Evolutionary conservation across 2,888 invertebrate genomes (phyloP).

Genomic region (Campaea margaritaria): DNA sequence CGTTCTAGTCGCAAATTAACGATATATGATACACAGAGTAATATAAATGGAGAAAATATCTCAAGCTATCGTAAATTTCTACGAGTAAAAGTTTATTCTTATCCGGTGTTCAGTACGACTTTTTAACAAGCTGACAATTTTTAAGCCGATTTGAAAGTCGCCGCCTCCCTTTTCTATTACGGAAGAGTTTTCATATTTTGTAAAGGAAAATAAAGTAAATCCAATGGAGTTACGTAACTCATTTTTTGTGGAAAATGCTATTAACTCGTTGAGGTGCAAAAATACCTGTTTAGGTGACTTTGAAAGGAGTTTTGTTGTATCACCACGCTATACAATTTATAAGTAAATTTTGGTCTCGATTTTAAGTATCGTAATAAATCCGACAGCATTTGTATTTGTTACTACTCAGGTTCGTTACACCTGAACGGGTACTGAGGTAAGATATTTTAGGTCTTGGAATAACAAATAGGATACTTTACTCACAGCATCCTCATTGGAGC

Average conservation of each 20-base stretch:
- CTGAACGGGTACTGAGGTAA: too few relatives aligned
- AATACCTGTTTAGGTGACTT: slow-evolving; percentile 11
- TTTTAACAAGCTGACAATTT: slow-evolving; percentile 38
- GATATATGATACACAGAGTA: neutral
- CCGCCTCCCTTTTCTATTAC: slow-evolving; percentile 19
- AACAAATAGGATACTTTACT: too few relatives aligned
- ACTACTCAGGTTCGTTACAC: too few relatives aligned
- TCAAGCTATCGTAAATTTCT: slow-evolving; percentile 5
- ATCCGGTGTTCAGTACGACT: slow-evolving; percentile 21
- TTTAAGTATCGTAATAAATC: too few relatives aligned
- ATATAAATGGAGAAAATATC: neutral
- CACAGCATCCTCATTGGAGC: too few relatives aligned
- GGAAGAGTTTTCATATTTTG: slow-evolving; percentile 21
- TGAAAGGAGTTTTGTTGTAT: slow-evolving; percentile 15
- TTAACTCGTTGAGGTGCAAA: slow-evolving; percentile 17
- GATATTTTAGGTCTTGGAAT: too few relatives aligned
- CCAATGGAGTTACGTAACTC: slow-evolving; percentile 31
- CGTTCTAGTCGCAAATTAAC: too few relatives aligned
- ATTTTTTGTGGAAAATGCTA: slow-evolving; percentile 24
- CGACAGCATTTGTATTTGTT: too few relatives aligned
- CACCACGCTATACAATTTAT: neutral
- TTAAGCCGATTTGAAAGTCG: slow-evolving; percentile 32
- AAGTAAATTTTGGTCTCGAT: neutral
- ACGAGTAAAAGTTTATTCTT: slow-evolving; percentile 26
- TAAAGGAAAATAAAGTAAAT: slow-evolving; percentile 25